Evolutionary conservation across 2,888 invertebrate species (phyloP).

Genomic region (Oxycera nigricornis): DNA sequence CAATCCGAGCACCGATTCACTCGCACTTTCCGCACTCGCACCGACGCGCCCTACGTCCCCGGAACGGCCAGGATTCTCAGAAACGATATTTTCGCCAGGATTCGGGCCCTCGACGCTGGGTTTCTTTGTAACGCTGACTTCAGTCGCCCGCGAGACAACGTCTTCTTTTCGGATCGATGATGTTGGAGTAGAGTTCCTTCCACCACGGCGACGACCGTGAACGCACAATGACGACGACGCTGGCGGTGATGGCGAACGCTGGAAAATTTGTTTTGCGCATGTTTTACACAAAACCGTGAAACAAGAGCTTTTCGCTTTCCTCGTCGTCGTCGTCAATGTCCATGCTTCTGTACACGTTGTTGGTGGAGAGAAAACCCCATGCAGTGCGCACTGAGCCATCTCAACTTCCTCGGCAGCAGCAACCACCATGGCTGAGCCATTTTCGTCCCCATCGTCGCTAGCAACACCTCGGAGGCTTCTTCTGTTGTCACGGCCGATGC

Average conservation of each 20-base stretch:
- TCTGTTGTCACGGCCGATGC: conserved; percentile 13
- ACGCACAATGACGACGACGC: conserved; percentile 46
- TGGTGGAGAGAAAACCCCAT: conserved; percentile 26
- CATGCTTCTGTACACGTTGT: conserved; percentile 43
- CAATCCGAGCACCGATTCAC: conserved; percentile 20
- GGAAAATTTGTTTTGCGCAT: conserved; percentile 50
- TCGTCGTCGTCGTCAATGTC: conserved; percentile 47
- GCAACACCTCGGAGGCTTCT: neutral
- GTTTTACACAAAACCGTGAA: conserved; percentile 45
- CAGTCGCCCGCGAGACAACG: conserved; percentile 21
- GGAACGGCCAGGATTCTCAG: neutral
- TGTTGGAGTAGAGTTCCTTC: conserved; percentile 37
- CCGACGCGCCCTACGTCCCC: neutral
- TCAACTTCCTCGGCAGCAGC: conserved; percentile 14
- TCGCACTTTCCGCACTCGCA: neutral
- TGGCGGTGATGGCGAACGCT: conserved; percentile 42
- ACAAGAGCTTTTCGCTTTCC: conserved; percentile 48
- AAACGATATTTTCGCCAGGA: neutral
- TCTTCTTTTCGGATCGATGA: conserved; percentile 45
- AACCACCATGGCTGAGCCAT: neutral
- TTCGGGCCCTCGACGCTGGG: neutral
- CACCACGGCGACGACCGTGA: conserved; percentile 43
- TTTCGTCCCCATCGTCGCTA: neutral
- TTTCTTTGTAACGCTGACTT: neutral
- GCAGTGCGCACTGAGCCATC: conserved; percentile 40